Percentiles rank a stretch among this genome's conserved stretches.
These are phyloP conservation scores for Antennarius maculatus DNA, from an alignment of 2,797 vertebrate species.

Conservation along the genomic window DNA sequence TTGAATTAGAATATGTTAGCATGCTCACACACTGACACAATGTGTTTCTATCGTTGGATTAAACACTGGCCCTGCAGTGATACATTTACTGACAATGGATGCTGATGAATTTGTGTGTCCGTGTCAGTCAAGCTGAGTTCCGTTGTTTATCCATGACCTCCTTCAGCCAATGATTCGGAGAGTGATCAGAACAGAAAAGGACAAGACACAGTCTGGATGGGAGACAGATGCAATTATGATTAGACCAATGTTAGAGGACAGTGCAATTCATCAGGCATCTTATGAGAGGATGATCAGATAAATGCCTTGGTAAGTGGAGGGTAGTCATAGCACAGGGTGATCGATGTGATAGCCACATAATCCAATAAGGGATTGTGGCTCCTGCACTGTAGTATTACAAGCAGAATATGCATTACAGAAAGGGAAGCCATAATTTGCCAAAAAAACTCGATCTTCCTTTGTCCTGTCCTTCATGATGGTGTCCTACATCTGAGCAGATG, in stretches of 20 bases:
- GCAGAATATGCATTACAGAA: slow-evolving; percentile 48
- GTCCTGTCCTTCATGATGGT: slow-evolving; percentile 3
- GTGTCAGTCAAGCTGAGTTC: slow-evolving; percentile 13
- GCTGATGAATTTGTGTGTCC: slow-evolving; percentile 8
- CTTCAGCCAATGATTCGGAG: slow-evolving; percentile 29
- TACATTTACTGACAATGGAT: slow-evolving; percentile 8
- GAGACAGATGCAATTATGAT: slow-evolving; percentile 69
- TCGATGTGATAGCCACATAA: slow-evolving; percentile 68
- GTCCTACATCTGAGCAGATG: slow-evolving; percentile 13
- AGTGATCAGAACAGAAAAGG: slow-evolving; percentile 36
- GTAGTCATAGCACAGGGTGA: slow-evolving; percentile 59
- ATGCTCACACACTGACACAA: neutral
- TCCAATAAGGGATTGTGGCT: slow-evolving; percentile 67
- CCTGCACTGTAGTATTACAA: slow-evolving; percentile 46
- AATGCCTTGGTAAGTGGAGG: slow-evolving; percentile 68
- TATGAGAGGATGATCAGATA: slow-evolving; percentile 73
- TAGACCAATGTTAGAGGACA: slow-evolving; percentile 61
- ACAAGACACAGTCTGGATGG: slow-evolving; percentile 50
- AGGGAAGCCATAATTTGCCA: slow-evolving; percentile 24
- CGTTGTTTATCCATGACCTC: slow-evolving; percentile 19
- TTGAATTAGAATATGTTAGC: neutral
- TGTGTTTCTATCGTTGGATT: neutral
- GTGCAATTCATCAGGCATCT: slow-evolving; percentile 70
- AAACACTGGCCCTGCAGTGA: neutral
- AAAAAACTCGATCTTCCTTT: slow-evolving; percentile 23